phyloP scores from a whole-genome alignment of 1,140 invertebrate genomes.

The Drosophila carrolli region DNA sequence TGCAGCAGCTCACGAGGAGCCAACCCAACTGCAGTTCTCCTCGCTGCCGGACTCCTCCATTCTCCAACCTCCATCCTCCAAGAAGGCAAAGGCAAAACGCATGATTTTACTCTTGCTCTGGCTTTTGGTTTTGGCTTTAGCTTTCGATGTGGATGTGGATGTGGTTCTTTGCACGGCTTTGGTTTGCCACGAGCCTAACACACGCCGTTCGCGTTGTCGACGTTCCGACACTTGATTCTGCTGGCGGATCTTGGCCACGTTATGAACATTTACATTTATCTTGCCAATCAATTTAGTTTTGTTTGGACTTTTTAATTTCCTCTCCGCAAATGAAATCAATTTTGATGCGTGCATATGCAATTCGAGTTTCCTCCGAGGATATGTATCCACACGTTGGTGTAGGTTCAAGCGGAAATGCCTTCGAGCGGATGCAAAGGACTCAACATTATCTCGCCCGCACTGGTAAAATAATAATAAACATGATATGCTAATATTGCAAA shows the following conservation, averaged over 20 bases:
- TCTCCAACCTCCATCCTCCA: conserved; percentile 1
- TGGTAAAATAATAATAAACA: background rate
- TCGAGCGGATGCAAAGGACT: conserved; percentile 17
- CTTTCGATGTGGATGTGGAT: conserved; percentile 3
- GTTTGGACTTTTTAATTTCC: conserved; percentile 82
- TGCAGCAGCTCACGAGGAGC: conserved; percentile 14
- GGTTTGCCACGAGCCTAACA: conserved; percentile 84
- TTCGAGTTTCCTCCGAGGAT: conserved; percentile 20
- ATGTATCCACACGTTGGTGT: conserved; percentile 5
- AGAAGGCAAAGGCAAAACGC: conserved; percentile 13
- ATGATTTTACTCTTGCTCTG: conserved; percentile 16
- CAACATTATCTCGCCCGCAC: conserved; percentile 9
- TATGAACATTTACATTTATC: conserved; percentile 81
- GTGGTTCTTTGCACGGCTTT: conserved; percentile 17
- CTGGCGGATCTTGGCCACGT: conserved; percentile 57
- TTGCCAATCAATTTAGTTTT: conserved; percentile 81
- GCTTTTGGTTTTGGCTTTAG: conserved; percentile 8
- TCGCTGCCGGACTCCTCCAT: conserved; percentile 6
- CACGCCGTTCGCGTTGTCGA: conserved; percentile 62
- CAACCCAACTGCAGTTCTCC: conserved; percentile 34
- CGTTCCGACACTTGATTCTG: conserved; percentile 70
- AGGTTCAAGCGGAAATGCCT: conserved; percentile 30
- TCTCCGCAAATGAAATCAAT: conserved; percentile 81
- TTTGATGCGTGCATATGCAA: conserved; percentile 67
- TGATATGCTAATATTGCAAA: background rate